These are phyloP conservation scores for Hippocampus zosterae DNA, from an alignment of 2,113 vertebrate genomes.

Conservation along the genomic window DNA sequence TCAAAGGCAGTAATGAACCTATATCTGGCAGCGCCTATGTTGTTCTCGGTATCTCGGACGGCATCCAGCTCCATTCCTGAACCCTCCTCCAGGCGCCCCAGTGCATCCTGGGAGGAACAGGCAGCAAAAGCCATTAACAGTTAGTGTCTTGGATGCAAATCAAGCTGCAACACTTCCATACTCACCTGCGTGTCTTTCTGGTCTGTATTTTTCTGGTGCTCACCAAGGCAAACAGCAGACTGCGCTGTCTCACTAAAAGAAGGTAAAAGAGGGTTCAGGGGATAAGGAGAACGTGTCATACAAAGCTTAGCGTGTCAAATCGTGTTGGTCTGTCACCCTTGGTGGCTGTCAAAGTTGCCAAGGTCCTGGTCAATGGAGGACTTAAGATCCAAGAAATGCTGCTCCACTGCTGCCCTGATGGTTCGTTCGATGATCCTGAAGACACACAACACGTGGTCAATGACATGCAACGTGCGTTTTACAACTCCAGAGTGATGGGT, in stretches of 20 bases:
- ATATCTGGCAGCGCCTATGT: conserved; percentile 78
- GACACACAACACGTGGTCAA: conserved; percentile 22
- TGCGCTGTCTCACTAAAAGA: conserved; percentile 27
- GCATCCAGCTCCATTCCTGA: conserved; percentile 77
- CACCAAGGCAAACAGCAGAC: conserved; percentile 30
- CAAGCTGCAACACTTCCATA: neutral
- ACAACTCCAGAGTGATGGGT: neutral
- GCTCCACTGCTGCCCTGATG: conserved; percentile 88
- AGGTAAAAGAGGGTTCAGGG: neutral
- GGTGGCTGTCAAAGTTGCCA: conserved; percentile 60
- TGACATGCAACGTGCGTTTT: neutral
- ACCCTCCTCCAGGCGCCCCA: conserved; percentile 64
- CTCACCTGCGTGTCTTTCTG: conserved; percentile 25
- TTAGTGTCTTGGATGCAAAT: neutral
- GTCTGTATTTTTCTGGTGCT: conserved; percentile 34
- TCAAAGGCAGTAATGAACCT: neutral
- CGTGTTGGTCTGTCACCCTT: conserved; percentile 45
- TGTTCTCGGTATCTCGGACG: conserved; percentile 73
- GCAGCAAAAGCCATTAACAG: neutral
- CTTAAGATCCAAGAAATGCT: conserved; percentile 88
- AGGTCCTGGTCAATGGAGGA: conserved; percentile 84
- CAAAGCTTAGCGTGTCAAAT: too few species aligned
- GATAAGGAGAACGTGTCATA: neutral
- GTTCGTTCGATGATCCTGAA: conserved; percentile 85
- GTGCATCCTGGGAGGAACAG: neutral